Percentiles rank a stretch among this genome's conserved stretches.
Evolutionary conservation across 2,113 vertebrate genomes (phyloP).

Genomic region (Triplophysa dalaica): DNA sequence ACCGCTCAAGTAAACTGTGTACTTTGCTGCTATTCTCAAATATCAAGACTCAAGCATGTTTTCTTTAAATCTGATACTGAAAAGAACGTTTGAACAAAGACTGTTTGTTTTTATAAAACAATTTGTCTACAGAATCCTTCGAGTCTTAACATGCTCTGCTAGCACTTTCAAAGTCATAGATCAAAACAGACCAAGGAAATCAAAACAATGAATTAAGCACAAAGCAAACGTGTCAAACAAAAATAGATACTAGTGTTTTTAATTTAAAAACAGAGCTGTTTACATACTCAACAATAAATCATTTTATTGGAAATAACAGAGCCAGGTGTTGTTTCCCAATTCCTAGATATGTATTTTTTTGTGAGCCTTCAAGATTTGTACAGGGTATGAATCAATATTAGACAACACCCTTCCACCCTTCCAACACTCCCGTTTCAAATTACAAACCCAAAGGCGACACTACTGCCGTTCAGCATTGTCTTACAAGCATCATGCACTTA

Average conservation of each 20-base stretch:
- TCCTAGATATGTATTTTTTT: constrained; percentile 31
- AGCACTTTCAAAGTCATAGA: neutral
- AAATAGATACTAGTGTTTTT: neutral
- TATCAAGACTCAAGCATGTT: neutral
- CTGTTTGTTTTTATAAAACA: neutral
- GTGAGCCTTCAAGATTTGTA: constrained; percentile 5
- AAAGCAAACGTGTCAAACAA: neutral
- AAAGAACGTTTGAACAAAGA: constrained; percentile 6
- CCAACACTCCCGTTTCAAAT: constrained; percentile 1
- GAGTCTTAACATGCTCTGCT: constrained; percentile 8
- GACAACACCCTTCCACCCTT: neutral
- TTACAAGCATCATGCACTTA: neutral
- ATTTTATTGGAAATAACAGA: constrained; percentile 10
- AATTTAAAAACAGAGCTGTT: neutral
- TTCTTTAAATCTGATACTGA: constrained; percentile 16
- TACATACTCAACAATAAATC: neutral
- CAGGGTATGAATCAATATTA: constrained; percentile 19
- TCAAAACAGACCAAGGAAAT: neutral
- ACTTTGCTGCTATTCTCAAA: neutral
- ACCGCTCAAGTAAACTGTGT: neutral
- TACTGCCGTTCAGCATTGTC: neutral
- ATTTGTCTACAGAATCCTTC: neutral
- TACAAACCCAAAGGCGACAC: constrained; percentile 4
- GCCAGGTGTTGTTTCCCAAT: constrained; percentile 40
- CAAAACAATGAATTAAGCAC: neutral